Evolutionary conservation across 2,797 vertebrate genomes (phyloP), one percentile per base, ranked within the genome.

Genomic region (Leptatherina wallacei): DNA sequence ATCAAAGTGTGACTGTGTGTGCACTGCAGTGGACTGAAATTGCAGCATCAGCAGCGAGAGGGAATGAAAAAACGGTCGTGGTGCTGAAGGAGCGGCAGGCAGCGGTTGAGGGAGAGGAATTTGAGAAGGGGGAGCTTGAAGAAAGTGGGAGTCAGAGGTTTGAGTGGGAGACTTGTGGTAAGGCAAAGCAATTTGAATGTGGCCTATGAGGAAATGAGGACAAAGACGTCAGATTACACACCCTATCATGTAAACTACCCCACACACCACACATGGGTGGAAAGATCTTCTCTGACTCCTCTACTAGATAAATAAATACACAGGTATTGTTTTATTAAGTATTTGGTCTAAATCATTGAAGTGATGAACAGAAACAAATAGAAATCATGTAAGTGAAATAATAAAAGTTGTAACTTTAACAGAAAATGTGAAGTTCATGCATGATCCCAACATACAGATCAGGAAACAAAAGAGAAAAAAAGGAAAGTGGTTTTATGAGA

Each of bases 111-210:
- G 29, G 47, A 44, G 67, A 65, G 67, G 29, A 11, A 60, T 69
- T 73, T 47, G 79, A 79, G 85, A 88, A 82, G 82, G 83, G 77
- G 85, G 77, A 83, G 68, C 54, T 52, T 59, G 47, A 77, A 60
- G 83, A 81, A 82, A 87, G 77, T 83, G 75, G 59, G 65, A 85
- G 78, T 81, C 75, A 86, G 83, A 88, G 78, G 81, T 83, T 85
- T 89, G 76, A 90, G 90, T 88, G 86, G 84, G 86, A 88, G 81
- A 83, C 1, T 10, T 64, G 77, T 84, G 80, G 80, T 75, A 58
- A 49, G 77, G 52, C 71, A 65, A 44, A 65, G 54, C 57, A 30
- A 71, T 61, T 73, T 80, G 14, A 80, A 71, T 51, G 82, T 84
- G 81, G 81, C 77, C 69, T 80, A 60, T 63, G 79, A 75, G 87